phyloP scores from a whole-genome alignment of 2,888 invertebrate genomes.

The Ornithoptera priamus region DNA sequence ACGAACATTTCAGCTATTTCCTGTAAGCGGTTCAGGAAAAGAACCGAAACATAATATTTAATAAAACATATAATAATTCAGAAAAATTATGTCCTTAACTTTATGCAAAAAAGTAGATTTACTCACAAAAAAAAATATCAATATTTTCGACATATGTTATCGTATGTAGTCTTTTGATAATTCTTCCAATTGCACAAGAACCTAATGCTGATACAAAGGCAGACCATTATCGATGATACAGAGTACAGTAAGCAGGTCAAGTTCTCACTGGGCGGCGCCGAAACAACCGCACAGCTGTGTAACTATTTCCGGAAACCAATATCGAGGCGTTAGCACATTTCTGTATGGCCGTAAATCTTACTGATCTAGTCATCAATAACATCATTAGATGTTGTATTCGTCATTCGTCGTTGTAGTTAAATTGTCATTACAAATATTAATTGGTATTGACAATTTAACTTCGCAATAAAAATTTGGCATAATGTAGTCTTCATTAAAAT shows the following conservation, averaged over 20 bases:
- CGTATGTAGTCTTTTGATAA: background rate
- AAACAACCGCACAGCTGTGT: conserved; percentile 56
- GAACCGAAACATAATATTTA: background rate
- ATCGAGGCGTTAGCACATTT: conserved; percentile 39
- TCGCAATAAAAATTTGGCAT: background rate
- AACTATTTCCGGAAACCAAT: conserved; percentile 63
- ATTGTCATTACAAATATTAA: background rate
- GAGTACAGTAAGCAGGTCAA: conserved; percentile 48
- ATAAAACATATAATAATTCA: background rate
- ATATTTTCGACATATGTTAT: too few species aligned
- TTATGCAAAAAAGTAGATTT: too few species aligned
- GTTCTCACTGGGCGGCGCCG: conserved; percentile 50
- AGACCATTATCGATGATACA: background rate
- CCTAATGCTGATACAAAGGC: background rate
- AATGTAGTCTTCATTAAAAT: too few species aligned
- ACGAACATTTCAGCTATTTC: conserved; percentile 5
- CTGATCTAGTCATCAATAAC: conserved; percentile 15
- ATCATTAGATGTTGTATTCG: background rate
- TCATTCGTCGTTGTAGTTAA: background rate
- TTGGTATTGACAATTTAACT: background rate
- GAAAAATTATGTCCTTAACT: background rate
- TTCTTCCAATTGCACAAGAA: background rate
- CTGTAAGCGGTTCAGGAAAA: background rate
- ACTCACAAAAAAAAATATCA: too few species aligned
- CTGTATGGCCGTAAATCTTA: conserved; percentile 28